Evolutionary conservation across 37 sponge, comb jelly and placozoan genomes (phyloP), one percentile per base, ranked within the genome.

Genomic region (Hexactinellida sp.): DNA sequence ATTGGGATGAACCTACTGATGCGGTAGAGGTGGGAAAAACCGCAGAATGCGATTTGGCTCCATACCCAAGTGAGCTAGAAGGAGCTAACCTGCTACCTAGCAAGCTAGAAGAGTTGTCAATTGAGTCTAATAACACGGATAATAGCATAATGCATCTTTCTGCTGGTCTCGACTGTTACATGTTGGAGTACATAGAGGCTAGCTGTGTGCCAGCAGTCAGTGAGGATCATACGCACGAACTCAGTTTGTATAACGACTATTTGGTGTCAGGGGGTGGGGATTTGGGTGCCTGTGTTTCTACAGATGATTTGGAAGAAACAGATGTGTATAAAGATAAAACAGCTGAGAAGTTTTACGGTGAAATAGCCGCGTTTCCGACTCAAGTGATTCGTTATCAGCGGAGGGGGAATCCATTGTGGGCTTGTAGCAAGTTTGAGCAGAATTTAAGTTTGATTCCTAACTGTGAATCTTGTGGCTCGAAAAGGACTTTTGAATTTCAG

Each of bases 301-400:
- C 13, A 21, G 76, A 63, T 63, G 76, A 63, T 63, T 63, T 63
- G 13, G 76, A 63, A 63, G 76, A 63, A 63, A 63, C 76, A 21
- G 76, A 25, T 63, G 76, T 63, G 30, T 63, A 21, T n/a, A 63
- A n/a, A 7, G 76, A 63, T 63, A 63, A 63, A 63, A 63, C 76
- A 63, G 21, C 76, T 63, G 76, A 63, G 30, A 63, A 63, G 5
- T 63, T 63, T 23, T 63, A 63, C 76, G 5, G 5, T 7, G 32
- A 63, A 28, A 63, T 63, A 25, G 30, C 1, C 30, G 5, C 13
- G 76, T 63, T 63, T 23, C 76, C 76, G 5, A 21, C 76, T 7
- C 76, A 63, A 63, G 76, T 63, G 5, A 28, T 63, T 28, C 76
- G 76, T n/a, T 63, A 63, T n/a, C 76, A 63, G 76, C 25, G 76